These are phyloP conservation scores for Eupeodes corollae DNA, from an alignment of 1,140 invertebrate species.

Conservation along the genomic window DNA sequence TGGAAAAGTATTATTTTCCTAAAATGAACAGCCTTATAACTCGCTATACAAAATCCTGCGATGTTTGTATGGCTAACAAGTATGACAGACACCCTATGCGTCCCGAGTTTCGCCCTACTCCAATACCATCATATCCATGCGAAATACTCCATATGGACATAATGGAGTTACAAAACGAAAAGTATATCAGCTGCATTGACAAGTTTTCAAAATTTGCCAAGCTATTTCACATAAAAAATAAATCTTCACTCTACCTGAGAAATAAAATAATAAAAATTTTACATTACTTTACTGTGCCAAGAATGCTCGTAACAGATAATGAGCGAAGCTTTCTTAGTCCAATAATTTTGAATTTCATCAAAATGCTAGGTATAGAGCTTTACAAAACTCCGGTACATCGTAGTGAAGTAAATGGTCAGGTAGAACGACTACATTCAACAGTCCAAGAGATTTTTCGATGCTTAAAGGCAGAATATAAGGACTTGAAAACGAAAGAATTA, in stretches of 20 bases:
- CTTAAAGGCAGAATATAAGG: not conserved
- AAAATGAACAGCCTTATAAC: too few relatives aligned
- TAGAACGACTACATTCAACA: too few relatives aligned
- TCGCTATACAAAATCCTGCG: slow-evolving; percentile 2
- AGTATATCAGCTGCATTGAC: slow-evolving; percentile 3
- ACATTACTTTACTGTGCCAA: too few relatives aligned
- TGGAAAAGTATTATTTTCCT: slow-evolving; percentile 8
- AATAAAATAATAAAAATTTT: too few relatives aligned
- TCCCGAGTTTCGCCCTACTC: slow-evolving; percentile 4
- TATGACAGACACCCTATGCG: too few relatives aligned
- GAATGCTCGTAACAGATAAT: slow-evolving; percentile 1
- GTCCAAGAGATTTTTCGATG: slow-evolving; percentile 7
- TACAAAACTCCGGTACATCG: slow-evolving; percentile 2
- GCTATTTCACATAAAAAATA: slow-evolving; percentile 5
- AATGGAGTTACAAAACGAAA: slow-evolving; percentile 1
- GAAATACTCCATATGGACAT: too few relatives aligned
- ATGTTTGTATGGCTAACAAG: slow-evolving; percentile 4
- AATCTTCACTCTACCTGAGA: not conserved
- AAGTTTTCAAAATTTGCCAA: too few relatives aligned
- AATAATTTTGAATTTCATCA: not conserved
- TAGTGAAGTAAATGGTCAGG: slow-evolving; percentile 5
- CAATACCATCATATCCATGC: slow-evolving; percentile 1
- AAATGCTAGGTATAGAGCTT: not conserved
- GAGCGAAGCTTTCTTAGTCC: too few relatives aligned
- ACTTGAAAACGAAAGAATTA: not conserved